Evolutionary conservation across 1,140 invertebrate species (phyloP), one percentile per base, ranked within the genome.

Genomic region (Chionoecetes opilio): DNA sequence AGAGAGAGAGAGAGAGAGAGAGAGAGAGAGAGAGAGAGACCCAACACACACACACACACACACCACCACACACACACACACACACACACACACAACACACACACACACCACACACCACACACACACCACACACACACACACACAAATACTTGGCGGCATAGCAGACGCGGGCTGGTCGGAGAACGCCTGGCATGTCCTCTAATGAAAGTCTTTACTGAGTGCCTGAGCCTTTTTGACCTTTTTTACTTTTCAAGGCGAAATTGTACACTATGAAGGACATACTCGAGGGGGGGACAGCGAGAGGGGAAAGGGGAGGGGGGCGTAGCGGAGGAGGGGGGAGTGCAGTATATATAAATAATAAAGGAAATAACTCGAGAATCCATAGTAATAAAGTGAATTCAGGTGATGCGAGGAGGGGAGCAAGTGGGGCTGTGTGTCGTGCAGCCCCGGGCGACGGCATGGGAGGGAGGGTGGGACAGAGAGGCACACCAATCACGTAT

Each of bases 211-310:
- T 87, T 32, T 0, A 21, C 85, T 87, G 34, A 35, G 34, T 38
- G 85, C 85, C 85, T 31, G 17, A 17, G 26, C 85, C 3, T 87
- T 87, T 87, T 87, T n/a, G n/a, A n/a, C n/a, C n/a, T n/a, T n/a
- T n/a, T n/a, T n/a, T n/a, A n/a, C n/a, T n/a, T n/a, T 87, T 32
- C 85, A 87, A 87, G 85, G 34, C 85, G 29, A 87, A 87, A 87
- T 87, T 87, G 85, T 87, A 87, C 31, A 9, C 85, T 29, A 38
- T 37, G 34, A 38, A 87, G 85, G 85, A 35, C 32, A 34, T 21
- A 38, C 31, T 35, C 32, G 29, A 32, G 85, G 17, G 29, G 29
- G 17, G 6, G 37, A 6, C 3, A 31, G 37, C 0, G 29, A 32
- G 85, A 37, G 85, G 29, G 21, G 21, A n/a, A 29, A 9, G 85